A percentile compares a stretch with the other conserved stretches of the same genome.
These are phyloP conservation scores for Lagopus muta DNA, from an alignment of 2,113 vertebrate genomes.

Conservation along the genomic window DNA sequence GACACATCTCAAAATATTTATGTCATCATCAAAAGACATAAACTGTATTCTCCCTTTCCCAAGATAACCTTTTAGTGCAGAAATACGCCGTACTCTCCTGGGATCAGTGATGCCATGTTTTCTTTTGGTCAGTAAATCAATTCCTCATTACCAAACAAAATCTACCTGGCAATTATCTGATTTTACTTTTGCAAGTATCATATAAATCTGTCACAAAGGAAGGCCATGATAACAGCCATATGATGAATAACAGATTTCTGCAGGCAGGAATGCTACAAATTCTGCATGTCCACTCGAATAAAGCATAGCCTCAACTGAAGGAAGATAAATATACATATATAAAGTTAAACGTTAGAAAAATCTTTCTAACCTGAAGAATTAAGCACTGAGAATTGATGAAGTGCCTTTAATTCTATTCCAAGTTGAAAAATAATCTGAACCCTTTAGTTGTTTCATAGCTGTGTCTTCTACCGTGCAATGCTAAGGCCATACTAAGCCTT, in stretches of 20 bases:
- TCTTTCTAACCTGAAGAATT: neutral
- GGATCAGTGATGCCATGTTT: neutral
- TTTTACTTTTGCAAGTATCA: neutral
- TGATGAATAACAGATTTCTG: neutral
- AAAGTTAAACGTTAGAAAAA: neutral
- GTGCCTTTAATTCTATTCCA: neutral
- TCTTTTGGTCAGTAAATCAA: neutral
- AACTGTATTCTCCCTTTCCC: neutral
- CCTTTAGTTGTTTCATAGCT: neutral
- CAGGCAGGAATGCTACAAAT: neutral
- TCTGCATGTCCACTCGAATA: neutral
- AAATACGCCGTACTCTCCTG: neutral
- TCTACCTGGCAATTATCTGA: neutral
- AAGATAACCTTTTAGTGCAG: neutral
- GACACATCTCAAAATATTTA: slow-evolving; percentile 25
- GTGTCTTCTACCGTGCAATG: neutral
- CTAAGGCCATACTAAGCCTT: neutral
- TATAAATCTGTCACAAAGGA: neutral
- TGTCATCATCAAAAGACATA: neutral
- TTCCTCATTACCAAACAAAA: neutral
- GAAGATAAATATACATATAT: neutral
- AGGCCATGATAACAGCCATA: neutral
- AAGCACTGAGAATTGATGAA: neutral
- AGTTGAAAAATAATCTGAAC: neutral
- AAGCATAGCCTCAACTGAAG: neutral